phyloP scores from a whole-genome alignment of 2,797 vertebrate species.

The Coracias cyanogaster region DNA sequence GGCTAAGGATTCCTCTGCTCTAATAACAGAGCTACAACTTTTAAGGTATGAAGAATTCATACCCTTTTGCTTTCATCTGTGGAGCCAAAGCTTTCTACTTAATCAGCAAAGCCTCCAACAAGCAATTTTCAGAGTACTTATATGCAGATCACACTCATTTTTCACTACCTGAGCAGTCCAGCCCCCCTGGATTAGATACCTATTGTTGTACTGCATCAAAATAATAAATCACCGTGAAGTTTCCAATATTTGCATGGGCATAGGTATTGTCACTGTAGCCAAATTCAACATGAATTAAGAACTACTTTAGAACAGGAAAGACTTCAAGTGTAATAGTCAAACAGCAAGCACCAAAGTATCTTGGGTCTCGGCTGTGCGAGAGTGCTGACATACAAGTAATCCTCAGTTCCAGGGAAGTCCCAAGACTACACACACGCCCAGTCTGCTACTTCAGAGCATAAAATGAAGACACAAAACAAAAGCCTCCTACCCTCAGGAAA shows the following conservation, averaged over 20 bases:
- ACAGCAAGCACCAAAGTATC: background rate
- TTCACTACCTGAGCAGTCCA: background rate
- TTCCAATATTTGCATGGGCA: background rate
- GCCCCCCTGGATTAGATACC: background rate
- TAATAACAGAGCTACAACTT: background rate
- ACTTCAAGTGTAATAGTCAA: background rate
- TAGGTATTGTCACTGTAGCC: background rate
- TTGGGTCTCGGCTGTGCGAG: background rate
- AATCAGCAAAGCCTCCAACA: background rate
- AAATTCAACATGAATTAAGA: background rate
- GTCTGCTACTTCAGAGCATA: background rate
- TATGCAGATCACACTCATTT: background rate
- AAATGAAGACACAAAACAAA: background rate
- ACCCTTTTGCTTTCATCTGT: background rate
- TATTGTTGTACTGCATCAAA: background rate
- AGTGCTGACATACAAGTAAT: background rate
- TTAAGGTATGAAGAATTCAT: background rate
- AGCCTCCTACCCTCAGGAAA: background rate
- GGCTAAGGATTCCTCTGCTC: background rate
- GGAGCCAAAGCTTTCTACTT: background rate
- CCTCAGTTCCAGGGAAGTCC: background rate
- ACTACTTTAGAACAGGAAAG: background rate
- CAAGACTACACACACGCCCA: background rate
- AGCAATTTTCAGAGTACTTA: background rate
- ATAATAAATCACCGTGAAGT: background rate